These are phyloP conservation scores for Tridacna gigas DNA, from an alignment of 2,888 invertebrate genomes.

Conservation along the genomic window DNA sequence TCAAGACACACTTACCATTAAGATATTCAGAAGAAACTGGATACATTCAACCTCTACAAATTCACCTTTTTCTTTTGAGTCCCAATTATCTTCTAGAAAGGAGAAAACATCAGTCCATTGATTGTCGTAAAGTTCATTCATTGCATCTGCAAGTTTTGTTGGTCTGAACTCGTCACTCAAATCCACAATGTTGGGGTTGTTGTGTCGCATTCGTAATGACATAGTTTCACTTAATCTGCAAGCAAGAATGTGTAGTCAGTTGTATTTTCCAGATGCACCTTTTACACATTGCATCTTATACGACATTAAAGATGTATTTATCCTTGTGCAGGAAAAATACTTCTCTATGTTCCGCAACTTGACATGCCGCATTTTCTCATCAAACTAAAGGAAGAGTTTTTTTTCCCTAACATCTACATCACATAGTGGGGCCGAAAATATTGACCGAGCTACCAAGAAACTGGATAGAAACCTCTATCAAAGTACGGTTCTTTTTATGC, in stretches of 20 bases:
- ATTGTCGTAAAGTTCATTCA: constrained; percentile 20
- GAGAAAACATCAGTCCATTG: constrained; percentile 21
- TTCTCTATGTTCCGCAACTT: not conserved
- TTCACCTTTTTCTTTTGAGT: not conserved
- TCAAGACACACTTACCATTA: not conserved
- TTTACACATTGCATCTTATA: not conserved
- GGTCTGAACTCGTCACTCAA: constrained; percentile 12
- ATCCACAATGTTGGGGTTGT: constrained; percentile 22
- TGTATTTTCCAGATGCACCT: not conserved
- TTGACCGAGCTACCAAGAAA: no score
- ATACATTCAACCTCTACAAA: constrained; percentile 1
- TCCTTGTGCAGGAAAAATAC: not conserved
- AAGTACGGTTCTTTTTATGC: no score
- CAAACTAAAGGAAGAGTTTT: not conserved
- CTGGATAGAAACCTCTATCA: no score
- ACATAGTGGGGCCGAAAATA: no score
- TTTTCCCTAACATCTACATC: not conserved
- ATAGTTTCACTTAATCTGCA: constrained; percentile 13
- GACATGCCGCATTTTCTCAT: not conserved
- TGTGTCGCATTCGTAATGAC: constrained; percentile 6
- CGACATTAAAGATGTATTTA: not conserved
- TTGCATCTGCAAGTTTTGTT: constrained; percentile 10
- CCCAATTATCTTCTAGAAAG: constrained; percentile 10
- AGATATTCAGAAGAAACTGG: constrained; percentile 5
- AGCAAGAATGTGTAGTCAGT: not conserved